phyloP scores from a whole-genome alignment of 1,140 invertebrate genomes.

The Chironomus tepperi region DNA sequence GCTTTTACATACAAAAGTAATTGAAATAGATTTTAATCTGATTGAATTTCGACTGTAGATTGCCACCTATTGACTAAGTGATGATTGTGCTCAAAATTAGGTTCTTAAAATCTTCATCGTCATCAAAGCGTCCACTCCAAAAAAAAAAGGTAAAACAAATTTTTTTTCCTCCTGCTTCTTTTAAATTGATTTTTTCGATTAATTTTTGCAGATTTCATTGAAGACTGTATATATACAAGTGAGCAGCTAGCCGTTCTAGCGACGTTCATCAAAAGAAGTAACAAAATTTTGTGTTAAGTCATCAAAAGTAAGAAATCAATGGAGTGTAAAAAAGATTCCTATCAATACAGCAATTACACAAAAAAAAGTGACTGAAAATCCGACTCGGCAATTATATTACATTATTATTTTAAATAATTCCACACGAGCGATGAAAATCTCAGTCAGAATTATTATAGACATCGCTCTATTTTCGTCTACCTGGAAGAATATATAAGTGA shows the following conservation, averaged over 20 bases:
- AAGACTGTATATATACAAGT: not conserved
- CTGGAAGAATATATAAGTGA: not conserved
- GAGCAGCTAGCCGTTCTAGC: not conserved
- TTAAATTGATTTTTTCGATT: not conserved
- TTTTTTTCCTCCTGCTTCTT: not conserved
- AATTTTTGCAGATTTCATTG: not conserved
- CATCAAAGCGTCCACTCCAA: not conserved
- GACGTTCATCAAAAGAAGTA: not conserved
- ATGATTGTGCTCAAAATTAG: not conserved
- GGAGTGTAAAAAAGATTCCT: not conserved
- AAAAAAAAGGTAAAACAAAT: not conserved
- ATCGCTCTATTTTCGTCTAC: not conserved
- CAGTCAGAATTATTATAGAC: not conserved
- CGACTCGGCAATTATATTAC: conserved; percentile 12
- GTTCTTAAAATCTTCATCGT: not conserved
- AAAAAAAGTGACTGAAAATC: conserved; percentile 6
- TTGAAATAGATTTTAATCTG: not conserved
- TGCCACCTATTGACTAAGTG: not conserved
- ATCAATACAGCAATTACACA: not conserved
- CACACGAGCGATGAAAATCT: not conserved
- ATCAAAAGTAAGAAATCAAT: not conserved
- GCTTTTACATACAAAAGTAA: no score
- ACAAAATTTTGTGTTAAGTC: not conserved
- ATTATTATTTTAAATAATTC: conserved; percentile 5
- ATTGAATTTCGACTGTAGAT: not conserved